Evolutionary conservation across 2,797 vertebrate species (phyloP).

Genomic region (Gymnodraco acuticeps): DNA sequence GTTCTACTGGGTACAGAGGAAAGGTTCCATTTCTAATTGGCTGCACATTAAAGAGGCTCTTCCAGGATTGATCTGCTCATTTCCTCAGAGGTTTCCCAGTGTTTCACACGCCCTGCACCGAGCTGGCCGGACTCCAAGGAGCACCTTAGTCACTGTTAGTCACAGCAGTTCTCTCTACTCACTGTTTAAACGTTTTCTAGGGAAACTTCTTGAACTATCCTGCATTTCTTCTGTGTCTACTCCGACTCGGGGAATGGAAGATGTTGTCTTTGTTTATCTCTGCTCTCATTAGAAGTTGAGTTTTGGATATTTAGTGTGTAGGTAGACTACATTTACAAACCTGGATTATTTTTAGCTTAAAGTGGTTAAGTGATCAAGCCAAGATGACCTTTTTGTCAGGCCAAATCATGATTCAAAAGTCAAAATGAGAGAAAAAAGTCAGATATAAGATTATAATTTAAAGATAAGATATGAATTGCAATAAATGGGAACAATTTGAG

Average conservation of each 20-base stretch:
- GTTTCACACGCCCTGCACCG: background rate
- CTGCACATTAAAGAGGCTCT: conserved; percentile 5
- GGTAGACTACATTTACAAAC: background rate
- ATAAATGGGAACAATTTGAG: background rate
- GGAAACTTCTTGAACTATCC: background rate
- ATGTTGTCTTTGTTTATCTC: conserved; percentile 1
- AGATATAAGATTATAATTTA: too few species aligned
- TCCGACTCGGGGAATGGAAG: background rate
- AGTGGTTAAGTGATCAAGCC: background rate
- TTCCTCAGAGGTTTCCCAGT: background rate
- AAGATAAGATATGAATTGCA: background rate
- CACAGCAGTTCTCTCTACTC: conserved; percentile 7
- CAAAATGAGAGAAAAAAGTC: too few species aligned
- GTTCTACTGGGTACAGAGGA: background rate
- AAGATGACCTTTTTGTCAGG: background rate
- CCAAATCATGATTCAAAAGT: background rate
- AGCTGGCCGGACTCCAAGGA: conserved; percentile 4
- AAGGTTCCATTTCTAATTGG: background rate
- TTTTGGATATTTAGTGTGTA: background rate
- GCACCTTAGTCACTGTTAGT: background rate
- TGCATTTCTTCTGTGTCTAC: background rate
- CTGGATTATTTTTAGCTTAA: background rate
- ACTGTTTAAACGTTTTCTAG: background rate
- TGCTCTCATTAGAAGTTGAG: background rate
- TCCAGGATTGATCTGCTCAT: conserved; percentile 12